Evolutionary conservation across 2,113 vertebrate genomes (phyloP).

Genomic region (Nestor notabilis): DNA sequence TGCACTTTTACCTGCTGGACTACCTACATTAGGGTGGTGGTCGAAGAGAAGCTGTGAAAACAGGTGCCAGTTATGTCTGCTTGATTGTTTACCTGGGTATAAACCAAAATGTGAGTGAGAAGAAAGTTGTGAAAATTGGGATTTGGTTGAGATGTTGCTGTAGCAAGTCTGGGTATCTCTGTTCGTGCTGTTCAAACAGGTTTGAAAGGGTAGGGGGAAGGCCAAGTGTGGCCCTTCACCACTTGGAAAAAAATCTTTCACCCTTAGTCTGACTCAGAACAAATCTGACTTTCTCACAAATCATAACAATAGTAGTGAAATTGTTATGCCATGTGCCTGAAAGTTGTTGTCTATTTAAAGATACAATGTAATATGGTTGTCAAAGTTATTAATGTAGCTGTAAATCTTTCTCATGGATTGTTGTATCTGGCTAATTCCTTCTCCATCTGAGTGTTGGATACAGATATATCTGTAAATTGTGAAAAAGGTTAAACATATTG

Average conservation of each 20-base stretch:
- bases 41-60: neutral
- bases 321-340: neutral
- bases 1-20: neutral
- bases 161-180: neutral
- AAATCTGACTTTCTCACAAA: neutral
- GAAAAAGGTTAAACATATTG: neutral
- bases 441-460: neutral
- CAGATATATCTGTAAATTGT: neutral
- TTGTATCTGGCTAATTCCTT: neutral
- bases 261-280: neutral
- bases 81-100: neutral
- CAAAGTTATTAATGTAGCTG: neutral
- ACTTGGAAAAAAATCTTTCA: neutral
- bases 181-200: neutral
- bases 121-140: neutral
- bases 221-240: neutral
- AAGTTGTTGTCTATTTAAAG: neutral
- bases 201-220: neutral
- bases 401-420: neutral
- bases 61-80: neutral
- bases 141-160: neutral
- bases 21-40: accelerated
- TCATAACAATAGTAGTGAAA: neutral
- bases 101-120: neutral
- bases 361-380: neutral